Conservation (phyloP, 2,888 invertebrate species). For the Agonopterix arenella region DNA sequence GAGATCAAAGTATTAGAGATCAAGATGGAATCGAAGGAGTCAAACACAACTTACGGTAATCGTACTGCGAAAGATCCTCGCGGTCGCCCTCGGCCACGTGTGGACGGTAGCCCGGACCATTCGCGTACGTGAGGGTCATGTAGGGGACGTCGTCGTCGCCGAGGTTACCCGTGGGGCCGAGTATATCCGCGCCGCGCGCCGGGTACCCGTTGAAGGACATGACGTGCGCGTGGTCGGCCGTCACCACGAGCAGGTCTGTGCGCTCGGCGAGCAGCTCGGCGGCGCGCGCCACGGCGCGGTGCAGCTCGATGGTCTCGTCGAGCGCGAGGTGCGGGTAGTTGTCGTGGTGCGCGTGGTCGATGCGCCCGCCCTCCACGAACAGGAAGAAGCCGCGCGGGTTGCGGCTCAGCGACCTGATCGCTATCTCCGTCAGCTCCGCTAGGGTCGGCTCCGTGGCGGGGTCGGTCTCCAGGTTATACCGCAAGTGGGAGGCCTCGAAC, state of each 20-base stretch:
- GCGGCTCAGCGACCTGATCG: slow-evolving; percentile 80
- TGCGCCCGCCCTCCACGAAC: slow-evolving; percentile 81
- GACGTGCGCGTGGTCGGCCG: slow-evolving; percentile 83
- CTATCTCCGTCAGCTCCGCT: slow-evolving; percentile 61
- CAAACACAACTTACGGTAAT: not conserved
- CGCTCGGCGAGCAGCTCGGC: slow-evolving; percentile 46
- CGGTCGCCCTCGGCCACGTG: slow-evolving; percentile 16
- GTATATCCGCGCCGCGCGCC: slow-evolving; percentile 80
- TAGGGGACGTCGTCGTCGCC: slow-evolving; percentile 60
- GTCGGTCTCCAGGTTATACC: slow-evolving; percentile 53
- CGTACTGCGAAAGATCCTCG: not conserved
- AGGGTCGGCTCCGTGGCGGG: slow-evolving; percentile 76
- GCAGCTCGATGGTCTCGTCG: slow-evolving; percentile 81
- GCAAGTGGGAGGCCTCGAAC: slow-evolving; percentile 62
- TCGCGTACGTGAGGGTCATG: slow-evolving; percentile 77
- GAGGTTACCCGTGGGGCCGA: slow-evolving; percentile 51
- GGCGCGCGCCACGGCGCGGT: slow-evolving; percentile 71
- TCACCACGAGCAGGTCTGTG: slow-evolving; percentile 81
- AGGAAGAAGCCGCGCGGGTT: slow-evolving; percentile 83
- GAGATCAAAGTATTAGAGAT: no score
- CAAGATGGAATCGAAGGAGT: not conserved
- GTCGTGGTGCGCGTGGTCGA: slow-evolving; percentile 81
- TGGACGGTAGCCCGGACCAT: slow-evolving; percentile 79
- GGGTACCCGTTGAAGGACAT: slow-evolving; percentile 81
- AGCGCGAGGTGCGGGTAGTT: slow-evolving; percentile 75